phyloP scores from a whole-genome alignment of 2,888 invertebrate species.

The Malthinus flaveolus region DNA sequence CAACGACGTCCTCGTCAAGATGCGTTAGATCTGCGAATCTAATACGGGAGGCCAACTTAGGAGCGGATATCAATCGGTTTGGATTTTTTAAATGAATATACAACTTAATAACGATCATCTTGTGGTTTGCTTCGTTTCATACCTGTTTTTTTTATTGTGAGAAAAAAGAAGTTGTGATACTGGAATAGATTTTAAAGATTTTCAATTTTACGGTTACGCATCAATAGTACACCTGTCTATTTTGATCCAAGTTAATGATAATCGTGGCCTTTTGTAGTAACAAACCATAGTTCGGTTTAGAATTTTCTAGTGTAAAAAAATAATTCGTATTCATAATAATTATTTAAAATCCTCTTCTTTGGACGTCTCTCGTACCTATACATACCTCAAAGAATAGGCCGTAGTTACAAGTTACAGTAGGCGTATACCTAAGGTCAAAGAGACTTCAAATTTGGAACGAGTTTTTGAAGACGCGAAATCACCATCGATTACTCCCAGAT shows the following conservation, averaged over 20 bases:
- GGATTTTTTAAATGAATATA: conserved; percentile 5
- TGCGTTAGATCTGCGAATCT: conserved; percentile 20
- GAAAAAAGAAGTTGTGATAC: background rate
- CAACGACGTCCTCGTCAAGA: conserved; percentile 16
- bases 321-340: too few relatives aligned
- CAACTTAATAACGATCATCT: conserved; percentile 4
- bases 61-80: conserved; percentile 15
- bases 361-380: too few relatives aligned
- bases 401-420: too few relatives aligned
- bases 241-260: background rate
- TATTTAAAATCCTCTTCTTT: too few relatives aligned
- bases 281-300: too few relatives aligned
- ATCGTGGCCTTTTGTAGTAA: too few relatives aligned
- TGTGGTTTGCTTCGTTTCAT: conserved; percentile 8
- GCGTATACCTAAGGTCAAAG: too few relatives aligned
- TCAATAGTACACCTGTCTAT: background rate
- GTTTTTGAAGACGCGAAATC: too few relatives aligned
- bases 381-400: too few relatives aligned
- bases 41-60: conserved; percentile 22
- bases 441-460: too few relatives aligned
- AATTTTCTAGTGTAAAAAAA: too few relatives aligned
- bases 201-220: conserved; percentile 3
- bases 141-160: conserved; percentile 1
- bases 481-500: too few relatives aligned
- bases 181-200: background rate